Conservation (phyloP, 2,888 invertebrate species). For the Geophilus truncorum region DNA sequence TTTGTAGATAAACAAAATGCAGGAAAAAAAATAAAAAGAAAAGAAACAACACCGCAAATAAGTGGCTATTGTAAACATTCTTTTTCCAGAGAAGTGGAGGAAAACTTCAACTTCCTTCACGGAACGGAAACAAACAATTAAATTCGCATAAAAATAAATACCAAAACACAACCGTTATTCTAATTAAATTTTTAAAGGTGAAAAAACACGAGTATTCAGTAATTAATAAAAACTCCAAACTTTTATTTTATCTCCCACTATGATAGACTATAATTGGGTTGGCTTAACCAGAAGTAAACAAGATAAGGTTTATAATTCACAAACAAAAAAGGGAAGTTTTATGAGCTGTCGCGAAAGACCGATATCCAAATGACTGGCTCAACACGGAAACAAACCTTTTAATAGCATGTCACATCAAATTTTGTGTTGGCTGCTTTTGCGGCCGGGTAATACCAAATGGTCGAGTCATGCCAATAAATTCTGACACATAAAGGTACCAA, state of each 20-base stretch:
- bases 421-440: constrained; percentile 27
- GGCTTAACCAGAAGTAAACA: constrained; percentile 27
- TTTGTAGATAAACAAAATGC: too few species aligned
- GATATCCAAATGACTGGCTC: constrained; percentile 27
- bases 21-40: too few species aligned
- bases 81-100: too few species aligned
- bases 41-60: too few species aligned
- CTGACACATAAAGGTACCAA: constrained; percentile 17
- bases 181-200: too few species aligned
- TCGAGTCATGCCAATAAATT: constrained; percentile 22
- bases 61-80: too few species aligned
- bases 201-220: too few species aligned
- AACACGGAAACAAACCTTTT: constrained; percentile 27
- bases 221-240: neutral
- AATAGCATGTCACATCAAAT: constrained; percentile 27
- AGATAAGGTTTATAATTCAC: constrained; percentile 17
- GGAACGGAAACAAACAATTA: too few species aligned
- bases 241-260: neutral
- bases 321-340: constrained; percentile 18
- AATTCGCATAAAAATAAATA: too few species aligned
- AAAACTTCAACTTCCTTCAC: too few species aligned
- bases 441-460: constrained; percentile 21
- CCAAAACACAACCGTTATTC: too few species aligned
- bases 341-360: constrained; percentile 20
- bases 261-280: constrained; percentile 3